Percentiles rank a stretch among this genome's conserved stretches.
These are phyloP conservation scores for Periophthalmodon schlosseri DNA, from an alignment of 2,113 vertebrate species.

Conservation along the genomic window DNA sequence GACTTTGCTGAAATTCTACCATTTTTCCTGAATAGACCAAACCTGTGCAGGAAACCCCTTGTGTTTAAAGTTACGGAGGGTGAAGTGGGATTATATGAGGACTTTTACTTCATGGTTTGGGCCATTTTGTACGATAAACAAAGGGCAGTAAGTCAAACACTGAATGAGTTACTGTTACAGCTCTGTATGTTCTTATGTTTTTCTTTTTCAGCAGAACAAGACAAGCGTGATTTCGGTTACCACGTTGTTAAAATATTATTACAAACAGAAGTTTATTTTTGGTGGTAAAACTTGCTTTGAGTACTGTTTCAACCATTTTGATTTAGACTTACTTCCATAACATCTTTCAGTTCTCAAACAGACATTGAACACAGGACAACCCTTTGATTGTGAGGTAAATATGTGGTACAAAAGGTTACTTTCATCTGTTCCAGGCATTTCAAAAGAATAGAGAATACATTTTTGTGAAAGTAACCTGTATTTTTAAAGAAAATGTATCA, in stretches of 20 bases:
- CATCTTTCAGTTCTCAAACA: no score
- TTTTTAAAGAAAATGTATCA: no score
- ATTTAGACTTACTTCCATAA: no score
- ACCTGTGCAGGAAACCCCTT: conserved; percentile 4
- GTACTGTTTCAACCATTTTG: no score
- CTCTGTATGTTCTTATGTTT: neutral
- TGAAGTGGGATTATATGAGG: neutral
- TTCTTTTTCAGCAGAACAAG: neutral
- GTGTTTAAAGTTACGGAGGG: conserved; percentile 8
- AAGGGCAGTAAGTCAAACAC: neutral
- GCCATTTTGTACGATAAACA: neutral
- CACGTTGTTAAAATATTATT: neutral
- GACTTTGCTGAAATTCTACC: neutral
- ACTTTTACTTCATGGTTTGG: neutral
- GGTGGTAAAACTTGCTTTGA: no score
- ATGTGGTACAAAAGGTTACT: no score
- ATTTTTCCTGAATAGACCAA: conserved; percentile 14
- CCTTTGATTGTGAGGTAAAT: no score
- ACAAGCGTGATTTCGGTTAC: neutral
- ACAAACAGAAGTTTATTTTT: no score
- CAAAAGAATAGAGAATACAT: no score
- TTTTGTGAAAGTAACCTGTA: no score
- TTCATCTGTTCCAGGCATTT: no score
- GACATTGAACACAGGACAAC: no score
- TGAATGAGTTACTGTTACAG: neutral